Conservation (phyloP, 2,888 invertebrate genomes). For the Drymonia ruficornis region DNA sequence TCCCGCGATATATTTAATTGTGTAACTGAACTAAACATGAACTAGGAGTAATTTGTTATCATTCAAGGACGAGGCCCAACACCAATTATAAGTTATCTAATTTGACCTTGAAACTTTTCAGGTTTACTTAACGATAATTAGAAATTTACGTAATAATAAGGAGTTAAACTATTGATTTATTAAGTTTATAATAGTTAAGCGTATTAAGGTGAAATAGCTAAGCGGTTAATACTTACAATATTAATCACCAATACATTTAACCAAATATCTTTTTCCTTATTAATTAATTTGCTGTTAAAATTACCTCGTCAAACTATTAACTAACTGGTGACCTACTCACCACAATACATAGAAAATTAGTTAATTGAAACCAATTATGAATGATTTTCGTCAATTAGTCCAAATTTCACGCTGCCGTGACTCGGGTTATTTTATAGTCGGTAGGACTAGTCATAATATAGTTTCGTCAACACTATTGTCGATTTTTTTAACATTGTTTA, state of each 20-base stretch:
- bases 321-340: conserved; percentile 5
- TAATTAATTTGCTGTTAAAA: neutral
- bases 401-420: neutral
- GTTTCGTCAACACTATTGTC: too few species aligned
- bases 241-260: too few species aligned
- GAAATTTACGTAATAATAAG: conserved; percentile 11
- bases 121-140: conserved; percentile 7
- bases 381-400: conserved; percentile 7
- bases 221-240: too few species aligned
- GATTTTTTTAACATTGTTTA: too few species aligned
- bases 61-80: neutral
- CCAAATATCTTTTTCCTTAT: too few species aligned
- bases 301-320: neutral
- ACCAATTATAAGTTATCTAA: conserved; percentile 15
- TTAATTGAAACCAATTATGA: conserved; percentile 12
- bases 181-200: too few species aligned
- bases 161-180: too few species aligned
- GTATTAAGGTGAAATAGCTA: too few species aligned
- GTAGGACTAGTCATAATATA: neutral
- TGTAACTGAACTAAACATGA: neutral
- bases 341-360: conserved; percentile 12
- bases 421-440: neutral
- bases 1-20: neutral
- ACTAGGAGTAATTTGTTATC: neutral
- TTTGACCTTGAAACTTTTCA: conserved; percentile 23